phyloP scores from a whole-genome alignment of 2,888 invertebrate species.

The Orchesella flavescens region DNA sequence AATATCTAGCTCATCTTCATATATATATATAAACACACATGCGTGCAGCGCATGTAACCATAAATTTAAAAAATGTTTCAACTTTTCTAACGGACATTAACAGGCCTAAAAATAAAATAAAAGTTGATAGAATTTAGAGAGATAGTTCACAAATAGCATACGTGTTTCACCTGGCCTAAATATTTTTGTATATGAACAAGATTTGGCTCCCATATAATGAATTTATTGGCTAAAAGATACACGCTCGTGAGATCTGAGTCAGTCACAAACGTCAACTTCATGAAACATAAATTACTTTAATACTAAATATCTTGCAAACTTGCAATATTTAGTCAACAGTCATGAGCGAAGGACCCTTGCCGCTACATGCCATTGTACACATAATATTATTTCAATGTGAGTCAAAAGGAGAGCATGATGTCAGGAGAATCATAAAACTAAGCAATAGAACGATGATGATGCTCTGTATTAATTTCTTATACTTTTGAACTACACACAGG shows the following conservation, averaged over 20 bases:
- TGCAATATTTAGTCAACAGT: neutral
- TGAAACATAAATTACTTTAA: neutral
- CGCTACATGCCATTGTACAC: neutral
- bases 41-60: neutral
- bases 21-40: neutral
- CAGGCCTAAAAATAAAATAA: too few species aligned
- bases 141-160: neutral
- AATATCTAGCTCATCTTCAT: too few species aligned
- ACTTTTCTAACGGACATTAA: too few species aligned
- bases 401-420: slow-evolving; percentile 46
- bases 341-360: neutral
- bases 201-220: slow-evolving; percentile 15
- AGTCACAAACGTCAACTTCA: neutral
- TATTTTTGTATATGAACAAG: neutral
- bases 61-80: too few species aligned
- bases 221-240: slow-evolving; percentile 1
- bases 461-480: slow-evolving; percentile 37
- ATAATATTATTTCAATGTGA: neutral
- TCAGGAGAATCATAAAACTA: slow-evolving; percentile 16
- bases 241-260: slow-evolving; percentile 35
- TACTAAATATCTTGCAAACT: neutral
- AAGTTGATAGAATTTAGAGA: too few species aligned
- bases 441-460: neutral
- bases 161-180: slow-evolving; percentile 42
- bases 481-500: neutral